Evolutionary conservation across 2,888 invertebrate species (phyloP).

Genomic region (Baccha elongata): DNA sequence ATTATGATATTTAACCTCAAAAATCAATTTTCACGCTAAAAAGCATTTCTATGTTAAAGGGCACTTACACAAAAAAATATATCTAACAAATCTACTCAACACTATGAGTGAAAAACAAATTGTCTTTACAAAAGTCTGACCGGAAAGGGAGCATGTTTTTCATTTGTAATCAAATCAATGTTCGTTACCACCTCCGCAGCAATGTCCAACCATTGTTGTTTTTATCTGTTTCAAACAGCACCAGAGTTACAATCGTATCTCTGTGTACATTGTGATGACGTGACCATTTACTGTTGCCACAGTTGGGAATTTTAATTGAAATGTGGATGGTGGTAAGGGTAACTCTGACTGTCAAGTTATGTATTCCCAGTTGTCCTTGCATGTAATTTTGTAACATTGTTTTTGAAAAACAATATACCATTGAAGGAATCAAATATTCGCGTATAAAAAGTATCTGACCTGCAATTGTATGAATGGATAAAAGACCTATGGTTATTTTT

Average conservation of each 20-base stretch:
- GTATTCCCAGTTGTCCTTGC: neutral
- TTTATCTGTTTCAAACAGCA: neutral
- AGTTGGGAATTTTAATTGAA: neutral
- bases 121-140: too few species aligned
- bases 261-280: constrained; percentile 1
- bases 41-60: neutral
- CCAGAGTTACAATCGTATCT: constrained; percentile 2
- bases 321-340: neutral
- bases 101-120: neutral
- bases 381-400: neutral
- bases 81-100: neutral
- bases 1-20: too few species aligned
- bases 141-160: neutral
- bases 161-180: constrained; percentile 14
- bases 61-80: neutral
- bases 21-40: constrained; percentile 1
- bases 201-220: neutral
- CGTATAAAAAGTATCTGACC: neutral
- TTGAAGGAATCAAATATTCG: neutral
- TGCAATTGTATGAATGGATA: too few species aligned
- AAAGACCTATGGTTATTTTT: too few species aligned
- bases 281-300: constrained; percentile 1
- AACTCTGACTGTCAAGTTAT: constrained; percentile 1
- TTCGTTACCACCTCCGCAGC: neutral
- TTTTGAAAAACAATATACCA: constrained; percentile 11